Evolutionary conservation across 2,113 vertebrate species (phyloP), one percentile per base, ranked within the genome.

Genomic region (Pseudorhombus dupliciocellatus): DNA sequence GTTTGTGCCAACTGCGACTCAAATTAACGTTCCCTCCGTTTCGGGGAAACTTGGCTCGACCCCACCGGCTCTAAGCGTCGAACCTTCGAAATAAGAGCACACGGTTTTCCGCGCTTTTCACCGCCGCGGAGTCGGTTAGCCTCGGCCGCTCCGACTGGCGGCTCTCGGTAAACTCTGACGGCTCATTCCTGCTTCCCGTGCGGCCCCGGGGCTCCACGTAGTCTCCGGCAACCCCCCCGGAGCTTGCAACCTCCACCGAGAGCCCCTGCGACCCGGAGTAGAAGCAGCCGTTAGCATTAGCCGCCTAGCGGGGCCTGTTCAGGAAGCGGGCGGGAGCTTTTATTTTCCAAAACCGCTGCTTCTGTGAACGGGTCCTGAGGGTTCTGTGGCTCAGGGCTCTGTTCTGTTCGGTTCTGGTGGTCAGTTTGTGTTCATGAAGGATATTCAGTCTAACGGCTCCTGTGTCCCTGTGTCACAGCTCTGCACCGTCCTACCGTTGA

Each of bases 41-140:
- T 68, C 60, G 46, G 20, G 62, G n/a, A 34, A 64, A 83, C 67
- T 84, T 73, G 69, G 58, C 56, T 42, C 57, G 77, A 54, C 73
- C 7, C 62, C 81, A 71, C 83, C 88, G 87, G 85, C 30, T 46
- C 68, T 42, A 86, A 71, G 73, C 61, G 65, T 31, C 52, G 70
- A 91, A 73, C 90, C 87, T 92, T 92, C 91, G 91, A 88, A 92
- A 91, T 92, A 92, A 92, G 88, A 92, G 91, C 91, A 82, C 84
- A 66, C 40, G 72, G 80, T 84, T 91, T 85, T 90, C 68, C 81
- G 88, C 91, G 89, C 89, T 65, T 83, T 87, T 40, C 48, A 30
- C 50, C 52, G 28, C 37, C 52, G 31, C 60, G 14, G 59, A 58
- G 81, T 81, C 80, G 71, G 63, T 10, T 2, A 22, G 25, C 65